phyloP scores from a whole-genome alignment of 2,113 vertebrate genomes.

The Theristicus caerulescens region DNA sequence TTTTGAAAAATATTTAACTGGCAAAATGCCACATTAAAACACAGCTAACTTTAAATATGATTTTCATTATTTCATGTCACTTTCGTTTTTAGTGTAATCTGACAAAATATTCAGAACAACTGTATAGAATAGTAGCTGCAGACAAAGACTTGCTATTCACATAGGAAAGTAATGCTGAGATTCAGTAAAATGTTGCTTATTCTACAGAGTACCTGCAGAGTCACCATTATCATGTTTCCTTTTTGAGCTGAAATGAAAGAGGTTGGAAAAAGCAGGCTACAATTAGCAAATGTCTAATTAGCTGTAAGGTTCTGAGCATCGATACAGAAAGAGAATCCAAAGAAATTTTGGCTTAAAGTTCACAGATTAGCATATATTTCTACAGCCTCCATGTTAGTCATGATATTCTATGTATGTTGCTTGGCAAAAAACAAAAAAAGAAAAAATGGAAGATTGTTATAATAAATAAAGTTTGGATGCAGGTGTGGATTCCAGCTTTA shows the following conservation, averaged over 20 bases:
- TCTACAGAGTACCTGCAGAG: slow-evolving; percentile 40
- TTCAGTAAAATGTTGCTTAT: slow-evolving; percentile 21
- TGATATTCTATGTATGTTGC: background rate
- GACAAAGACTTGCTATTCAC: background rate
- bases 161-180: slow-evolving; percentile 42
- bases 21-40: slow-evolving; percentile 68
- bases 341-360: background rate
- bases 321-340: background rate
- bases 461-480: background rate
- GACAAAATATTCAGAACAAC: slow-evolving; percentile 58
- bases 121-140: slow-evolving; percentile 39
- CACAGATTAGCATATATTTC: background rate
- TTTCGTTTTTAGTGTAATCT: slow-evolving; percentile 70
- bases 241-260: slow-evolving; percentile 38
- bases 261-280: slow-evolving; percentile 13
- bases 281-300: slow-evolving; percentile 24
- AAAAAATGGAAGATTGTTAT: background rate
- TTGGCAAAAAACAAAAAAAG: background rate
- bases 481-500: background rate
- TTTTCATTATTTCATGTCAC: slow-evolving; percentile 64
- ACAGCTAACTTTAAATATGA: slow-evolving; percentile 36
- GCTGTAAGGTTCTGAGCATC: background rate
- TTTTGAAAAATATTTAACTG: slow-evolving; percentile 50
- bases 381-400: background rate
- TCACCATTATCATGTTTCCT: background rate